Evolutionary conservation across 2,888 invertebrate genomes (phyloP).

Genomic region (Auanema freiburgensis): DNA sequence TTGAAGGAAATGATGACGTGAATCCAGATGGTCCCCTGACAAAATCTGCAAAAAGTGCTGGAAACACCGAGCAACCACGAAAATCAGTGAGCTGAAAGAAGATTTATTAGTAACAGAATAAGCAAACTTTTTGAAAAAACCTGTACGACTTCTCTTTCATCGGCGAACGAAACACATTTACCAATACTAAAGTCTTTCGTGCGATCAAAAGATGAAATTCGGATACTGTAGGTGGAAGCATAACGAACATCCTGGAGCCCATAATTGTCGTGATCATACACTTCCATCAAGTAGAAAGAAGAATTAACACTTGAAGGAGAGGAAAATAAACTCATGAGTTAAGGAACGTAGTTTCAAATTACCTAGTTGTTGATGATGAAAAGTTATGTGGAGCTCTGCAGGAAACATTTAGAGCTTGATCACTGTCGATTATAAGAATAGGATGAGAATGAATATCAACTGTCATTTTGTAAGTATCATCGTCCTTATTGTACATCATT

Average conservation of each 20-base stretch:
- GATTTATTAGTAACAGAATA: background rate
- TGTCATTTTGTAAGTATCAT: conserved; percentile 21
- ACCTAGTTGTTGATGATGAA: background rate
- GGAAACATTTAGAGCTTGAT: conserved; percentile 34
- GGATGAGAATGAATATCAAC: conserved; percentile 40
- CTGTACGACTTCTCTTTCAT: background rate
- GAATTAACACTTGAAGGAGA: background rate
- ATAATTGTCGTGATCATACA: too few relatives aligned
- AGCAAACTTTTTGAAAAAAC: too few relatives aligned
- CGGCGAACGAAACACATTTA: too few relatives aligned
- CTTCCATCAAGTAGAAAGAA: background rate
- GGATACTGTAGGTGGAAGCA: too few relatives aligned
- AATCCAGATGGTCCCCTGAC: conserved; percentile 23
- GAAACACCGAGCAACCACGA: conserved; percentile 38
- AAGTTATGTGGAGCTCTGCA: conserved; percentile 22
- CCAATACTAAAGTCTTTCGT: too few relatives aligned
- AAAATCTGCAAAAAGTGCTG: conserved; percentile 31
- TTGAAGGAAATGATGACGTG: conserved; percentile 32
- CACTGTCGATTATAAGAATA: conserved; percentile 37
- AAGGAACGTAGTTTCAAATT: background rate
- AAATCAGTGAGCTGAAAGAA: conserved; percentile 30
- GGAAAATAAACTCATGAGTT: too few relatives aligned
- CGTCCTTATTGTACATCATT: conserved; percentile 21
- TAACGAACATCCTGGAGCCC: too few relatives aligned
- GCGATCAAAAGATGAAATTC: too few relatives aligned